Percentiles rank a stretch among this genome's conserved stretches.
Conservation (phyloP, 2,797 vertebrate genomes). For the Xyrichtys novacula region DNA sequence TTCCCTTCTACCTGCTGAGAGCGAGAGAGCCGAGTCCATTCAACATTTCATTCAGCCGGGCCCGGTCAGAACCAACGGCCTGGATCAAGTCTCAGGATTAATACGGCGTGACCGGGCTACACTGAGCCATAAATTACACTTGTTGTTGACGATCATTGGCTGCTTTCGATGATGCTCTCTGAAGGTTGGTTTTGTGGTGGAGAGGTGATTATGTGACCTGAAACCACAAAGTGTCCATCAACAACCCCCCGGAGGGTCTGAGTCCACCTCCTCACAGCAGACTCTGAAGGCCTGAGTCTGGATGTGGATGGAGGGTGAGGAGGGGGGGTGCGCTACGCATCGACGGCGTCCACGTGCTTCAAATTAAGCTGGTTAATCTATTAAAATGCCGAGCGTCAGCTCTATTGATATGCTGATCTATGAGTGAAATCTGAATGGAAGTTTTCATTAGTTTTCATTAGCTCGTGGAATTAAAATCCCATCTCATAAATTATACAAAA, state of each 20-base stretch:
- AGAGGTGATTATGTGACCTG: conserved; percentile 32
- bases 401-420: conserved; percentile 65
- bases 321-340: conserved; percentile 14
- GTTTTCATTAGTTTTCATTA: conserved; percentile 73
- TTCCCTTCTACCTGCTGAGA: conserved; percentile 59
- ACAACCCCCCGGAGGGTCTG: background rate
- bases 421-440: conserved; percentile 55
- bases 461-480: conserved; percentile 69
- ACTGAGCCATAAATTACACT: conserved; percentile 61
- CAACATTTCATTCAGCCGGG: conserved; percentile 56
- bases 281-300: background rate
- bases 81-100: conserved; percentile 52
- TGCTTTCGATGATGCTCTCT: conserved; percentile 34
- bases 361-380: conserved; percentile 41
- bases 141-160: conserved; percentile 47
- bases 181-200: conserved; percentile 33
- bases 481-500: conserved; percentile 66
- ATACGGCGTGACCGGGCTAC: conserved; percentile 63
- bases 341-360: conserved; percentile 26
- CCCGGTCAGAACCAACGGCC: conserved; percentile 43
- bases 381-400: conserved; percentile 41
- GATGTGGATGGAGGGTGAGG: conserved; percentile 32
- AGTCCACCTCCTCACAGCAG: background rate
- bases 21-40: conserved; percentile 53
- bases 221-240: conserved; percentile 39